Conservation (phyloP, 2,888 invertebrate genomes). For the Nomada hirtipes region DNA sequence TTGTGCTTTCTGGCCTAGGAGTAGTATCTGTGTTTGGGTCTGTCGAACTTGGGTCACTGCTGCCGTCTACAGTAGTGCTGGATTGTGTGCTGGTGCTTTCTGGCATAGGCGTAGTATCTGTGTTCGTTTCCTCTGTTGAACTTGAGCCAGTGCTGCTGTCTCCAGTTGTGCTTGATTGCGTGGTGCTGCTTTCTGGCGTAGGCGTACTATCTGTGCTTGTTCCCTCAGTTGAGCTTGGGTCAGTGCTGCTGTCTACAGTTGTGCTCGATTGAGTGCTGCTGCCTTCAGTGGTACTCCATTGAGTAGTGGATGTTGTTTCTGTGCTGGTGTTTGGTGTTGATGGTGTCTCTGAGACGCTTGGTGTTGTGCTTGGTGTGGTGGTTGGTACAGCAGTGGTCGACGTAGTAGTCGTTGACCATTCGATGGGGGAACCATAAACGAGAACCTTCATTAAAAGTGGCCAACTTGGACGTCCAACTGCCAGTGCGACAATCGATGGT, state of each 20-base stretch:
- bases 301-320: background rate
- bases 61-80: background rate
- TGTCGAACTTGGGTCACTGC: background rate
- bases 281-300: background rate
- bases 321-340: too few relatives aligned
- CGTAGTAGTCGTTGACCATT: background rate
- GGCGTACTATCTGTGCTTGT: background rate
- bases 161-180: background rate
- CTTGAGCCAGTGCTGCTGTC: background rate
- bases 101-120: background rate
- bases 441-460: constrained; percentile 59
- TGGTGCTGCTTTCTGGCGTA: background rate
- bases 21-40: too few relatives aligned
- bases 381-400: background rate
- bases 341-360: too few relatives aligned
- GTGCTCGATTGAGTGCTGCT: background rate
- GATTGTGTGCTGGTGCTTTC: background rate
- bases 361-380: background rate
- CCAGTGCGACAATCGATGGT: constrained; percentile 43
- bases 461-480: constrained; percentile 46
- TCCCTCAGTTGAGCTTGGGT: background rate
- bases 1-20: background rate
- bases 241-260: background rate
- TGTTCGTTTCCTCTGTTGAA: background rate
- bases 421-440: constrained; percentile 49